A percentile compares a stretch with the other conserved stretches of the same genome.
Evolutionary conservation across 1,140 invertebrate genomes (phyloP).

Genomic region (Pseudomyrmex concolor): DNA sequence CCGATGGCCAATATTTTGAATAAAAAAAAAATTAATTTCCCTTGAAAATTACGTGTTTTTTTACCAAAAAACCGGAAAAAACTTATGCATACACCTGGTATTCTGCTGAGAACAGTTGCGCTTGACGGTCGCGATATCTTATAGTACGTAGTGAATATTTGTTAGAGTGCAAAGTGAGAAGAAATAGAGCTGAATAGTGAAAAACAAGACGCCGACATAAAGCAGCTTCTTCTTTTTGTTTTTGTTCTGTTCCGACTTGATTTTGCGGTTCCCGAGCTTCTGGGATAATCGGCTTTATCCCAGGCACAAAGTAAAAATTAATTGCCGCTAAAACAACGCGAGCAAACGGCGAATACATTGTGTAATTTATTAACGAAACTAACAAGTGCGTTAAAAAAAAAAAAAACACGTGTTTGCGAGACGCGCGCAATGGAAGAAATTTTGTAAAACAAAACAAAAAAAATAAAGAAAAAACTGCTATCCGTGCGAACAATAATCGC

Average conservation of each 20-base stretch:
- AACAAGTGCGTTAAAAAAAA: too few species aligned
- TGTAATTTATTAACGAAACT: neutral
- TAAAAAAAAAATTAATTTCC: too few species aligned
- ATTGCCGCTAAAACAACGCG: neutral
- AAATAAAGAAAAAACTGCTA: conserved; percentile 8
- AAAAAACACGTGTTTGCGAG: neutral
- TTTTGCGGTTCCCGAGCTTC: neutral
- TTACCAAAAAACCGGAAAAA: too few species aligned
- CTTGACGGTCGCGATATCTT: too few species aligned
- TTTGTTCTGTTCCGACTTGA: conserved; percentile 28
- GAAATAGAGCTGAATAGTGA: too few species aligned
- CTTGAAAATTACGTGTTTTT: too few species aligned
- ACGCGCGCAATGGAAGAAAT: conserved; percentile 7
- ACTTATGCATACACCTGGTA: too few species aligned
- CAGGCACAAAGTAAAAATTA: neutral
- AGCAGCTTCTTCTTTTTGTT: neutral
- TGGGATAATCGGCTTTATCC: too few species aligned
- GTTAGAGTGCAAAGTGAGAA: too few species aligned
- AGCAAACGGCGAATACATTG: neutral
- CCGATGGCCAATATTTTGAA: too few species aligned
- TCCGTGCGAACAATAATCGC: conserved; percentile 46
- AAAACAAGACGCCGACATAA: conserved; percentile 3
- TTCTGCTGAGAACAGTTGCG: too few species aligned
- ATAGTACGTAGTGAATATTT: too few species aligned
- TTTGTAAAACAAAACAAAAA: neutral